These are phyloP conservation scores for Mixornis gularis DNA, from an alignment of 2,113 vertebrate genomes.

Conservation along the genomic window DNA sequence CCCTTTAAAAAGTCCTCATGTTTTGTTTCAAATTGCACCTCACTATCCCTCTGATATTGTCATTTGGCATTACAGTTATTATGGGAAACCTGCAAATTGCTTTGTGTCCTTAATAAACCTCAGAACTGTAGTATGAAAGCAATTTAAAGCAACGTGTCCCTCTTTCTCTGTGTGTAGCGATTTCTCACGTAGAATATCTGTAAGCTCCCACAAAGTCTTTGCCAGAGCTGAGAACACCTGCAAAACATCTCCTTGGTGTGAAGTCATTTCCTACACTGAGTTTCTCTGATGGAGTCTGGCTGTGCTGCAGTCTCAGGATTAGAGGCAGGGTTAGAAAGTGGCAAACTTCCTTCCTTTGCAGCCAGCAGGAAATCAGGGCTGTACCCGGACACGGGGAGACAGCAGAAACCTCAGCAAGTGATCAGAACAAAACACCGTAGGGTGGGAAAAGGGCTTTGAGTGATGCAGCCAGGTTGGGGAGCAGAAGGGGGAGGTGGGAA, in stretches of 20 bases:
- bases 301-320: background rate
- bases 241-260: background rate
- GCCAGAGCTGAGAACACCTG: slow-evolving; percentile 35
- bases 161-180: background rate
- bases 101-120: slow-evolving; percentile 11
- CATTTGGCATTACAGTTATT: background rate
- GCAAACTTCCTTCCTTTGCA: background rate
- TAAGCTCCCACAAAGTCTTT: background rate
- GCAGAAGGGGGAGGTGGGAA: background rate
- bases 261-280: background rate
- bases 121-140: background rate
- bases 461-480: background rate
- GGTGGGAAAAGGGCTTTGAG: background rate
- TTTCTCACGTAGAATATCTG: background rate
- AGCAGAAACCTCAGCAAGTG: background rate
- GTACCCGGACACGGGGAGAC: background rate
- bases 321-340: background rate
- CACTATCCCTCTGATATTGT: background rate
- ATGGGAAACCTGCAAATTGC: background rate
- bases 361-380: background rate
- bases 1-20: background rate
- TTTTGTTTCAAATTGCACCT: background rate
- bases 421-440: background rate
- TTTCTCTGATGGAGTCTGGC: background rate
- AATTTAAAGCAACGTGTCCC: background rate